Evolutionary conservation across 1,140 invertebrate species (phyloP).

Genomic region (Yoshiicerus persimilis): DNA sequence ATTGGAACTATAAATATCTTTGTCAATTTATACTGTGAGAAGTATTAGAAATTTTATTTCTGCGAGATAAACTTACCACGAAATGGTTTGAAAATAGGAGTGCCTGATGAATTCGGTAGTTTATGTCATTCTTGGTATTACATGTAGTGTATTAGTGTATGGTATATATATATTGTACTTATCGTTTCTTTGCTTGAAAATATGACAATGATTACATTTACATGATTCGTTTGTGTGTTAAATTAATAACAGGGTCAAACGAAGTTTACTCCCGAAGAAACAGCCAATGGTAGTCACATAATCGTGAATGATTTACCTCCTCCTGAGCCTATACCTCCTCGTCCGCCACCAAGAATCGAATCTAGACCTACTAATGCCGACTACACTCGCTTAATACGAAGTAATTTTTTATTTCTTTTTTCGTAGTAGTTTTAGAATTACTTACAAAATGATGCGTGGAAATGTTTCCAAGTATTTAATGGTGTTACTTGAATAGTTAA

Average conservation of each 20-base stretch:
- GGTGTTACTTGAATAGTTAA: too few relatives aligned
- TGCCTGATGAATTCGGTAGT: too few relatives aligned
- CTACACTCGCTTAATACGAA: neutral
- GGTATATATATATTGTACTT: neutral
- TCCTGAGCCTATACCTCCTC: slow-evolving; percentile 3
- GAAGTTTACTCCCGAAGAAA: slow-evolving; percentile 36
- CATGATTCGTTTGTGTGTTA: neutral
- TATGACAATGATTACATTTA: neutral
- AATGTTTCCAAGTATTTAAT: too few relatives aligned
- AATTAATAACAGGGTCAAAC: slow-evolving; percentile 35
- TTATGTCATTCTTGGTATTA: too few relatives aligned
- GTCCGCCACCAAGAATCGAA: slow-evolving; percentile 24
- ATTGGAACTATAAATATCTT: too few relatives aligned
- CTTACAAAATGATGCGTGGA: too few relatives aligned
- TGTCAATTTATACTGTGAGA: too few relatives aligned
- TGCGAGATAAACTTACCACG: neutral
- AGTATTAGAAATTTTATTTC: neutral
- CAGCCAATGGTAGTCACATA: slow-evolving; percentile 22
- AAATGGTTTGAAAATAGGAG: too few relatives aligned
- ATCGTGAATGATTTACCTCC: too few relatives aligned
- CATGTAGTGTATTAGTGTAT: too few relatives aligned
- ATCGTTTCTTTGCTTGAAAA: too few relatives aligned
- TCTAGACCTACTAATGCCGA: neutral
- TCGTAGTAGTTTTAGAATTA: neutral
- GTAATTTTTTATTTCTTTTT: neutral